Conservation (phyloP, 2,113 vertebrate species). For the Dipodomys stephensi region DNA sequence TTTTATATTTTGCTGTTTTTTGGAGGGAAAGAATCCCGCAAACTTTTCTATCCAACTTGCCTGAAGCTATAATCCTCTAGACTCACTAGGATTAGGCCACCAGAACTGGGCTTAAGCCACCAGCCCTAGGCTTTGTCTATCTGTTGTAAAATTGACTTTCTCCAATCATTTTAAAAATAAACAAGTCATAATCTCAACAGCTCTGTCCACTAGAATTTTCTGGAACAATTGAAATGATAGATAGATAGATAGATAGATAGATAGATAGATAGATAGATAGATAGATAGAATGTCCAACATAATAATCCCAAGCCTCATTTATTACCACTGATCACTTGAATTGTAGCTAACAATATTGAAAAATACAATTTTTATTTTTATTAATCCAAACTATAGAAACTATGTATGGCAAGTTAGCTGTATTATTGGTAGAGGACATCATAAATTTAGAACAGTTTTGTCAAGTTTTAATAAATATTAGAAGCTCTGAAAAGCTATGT, state of each 20-base stretch:
- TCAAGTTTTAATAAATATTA: not conserved
- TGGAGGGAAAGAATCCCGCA: no score
- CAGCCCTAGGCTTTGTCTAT: not conserved
- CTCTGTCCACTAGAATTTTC: not conserved
- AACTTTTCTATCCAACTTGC: no score
- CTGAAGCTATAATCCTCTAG: no score
- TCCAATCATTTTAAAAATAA: conserved; percentile 40
- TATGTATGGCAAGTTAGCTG: not conserved
- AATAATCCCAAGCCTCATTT: not conserved
- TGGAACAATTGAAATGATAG: not conserved
- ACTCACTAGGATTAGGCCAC: no score
- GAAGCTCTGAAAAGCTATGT: not conserved
- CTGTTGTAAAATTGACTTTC: conserved; percentile 57
- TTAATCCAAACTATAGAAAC: not conserved
- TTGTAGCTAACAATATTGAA: not conserved
- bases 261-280: no score
- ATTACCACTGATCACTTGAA: not conserved
- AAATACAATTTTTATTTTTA: conserved; percentile 2
- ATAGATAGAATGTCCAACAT: not conserved
- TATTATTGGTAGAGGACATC: not conserved
- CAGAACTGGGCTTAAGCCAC: no score
- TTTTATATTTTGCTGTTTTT: no score
- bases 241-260: no score
- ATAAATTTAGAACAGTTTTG: not conserved
- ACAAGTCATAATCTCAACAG: not conserved